These are phyloP conservation scores for Mythimna ferrago DNA, from an alignment of 2,888 invertebrate genomes.

Conservation along the genomic window DNA sequence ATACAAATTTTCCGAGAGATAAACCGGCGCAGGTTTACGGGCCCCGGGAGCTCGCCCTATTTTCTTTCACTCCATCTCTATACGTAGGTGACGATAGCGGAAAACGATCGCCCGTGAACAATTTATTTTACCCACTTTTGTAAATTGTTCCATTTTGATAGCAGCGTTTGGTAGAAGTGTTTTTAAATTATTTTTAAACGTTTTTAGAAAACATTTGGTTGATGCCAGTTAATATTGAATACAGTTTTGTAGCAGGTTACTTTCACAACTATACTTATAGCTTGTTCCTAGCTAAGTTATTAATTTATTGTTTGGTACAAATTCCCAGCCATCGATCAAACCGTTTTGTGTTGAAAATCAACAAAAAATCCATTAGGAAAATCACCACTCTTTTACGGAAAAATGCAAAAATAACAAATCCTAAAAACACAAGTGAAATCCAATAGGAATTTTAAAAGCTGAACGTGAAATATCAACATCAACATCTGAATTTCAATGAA, in stretches of 20 bases:
- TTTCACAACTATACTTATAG: no score
- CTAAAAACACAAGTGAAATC: conserved; percentile 22
- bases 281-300: no score
- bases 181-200: conserved; percentile 8
- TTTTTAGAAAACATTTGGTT: not conserved
- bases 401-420: conserved; percentile 22
- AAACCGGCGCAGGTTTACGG: conserved; percentile 78
- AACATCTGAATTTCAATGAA: conserved; percentile 59
- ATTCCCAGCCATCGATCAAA: not conserved
- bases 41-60: conserved; percentile 68
- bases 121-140: conserved; percentile 57
- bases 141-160: conserved; percentile 44
- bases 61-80: conserved; percentile 58
- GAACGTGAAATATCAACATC: conserved; percentile 48
- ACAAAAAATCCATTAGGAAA: not conserved
- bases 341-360: not conserved
- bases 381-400: not conserved
- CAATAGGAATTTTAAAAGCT: conserved; percentile 36
- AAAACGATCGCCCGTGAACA: conserved; percentile 56
- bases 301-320: not conserved
- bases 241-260: no score
- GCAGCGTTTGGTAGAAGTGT: conserved; percentile 2
- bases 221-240: no score
- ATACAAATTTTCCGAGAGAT: conserved; percentile 84
- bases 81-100: conserved; percentile 55